phyloP scores from a whole-genome alignment of 2,888 invertebrate species.

The Slavum lentiscoides region DNA sequence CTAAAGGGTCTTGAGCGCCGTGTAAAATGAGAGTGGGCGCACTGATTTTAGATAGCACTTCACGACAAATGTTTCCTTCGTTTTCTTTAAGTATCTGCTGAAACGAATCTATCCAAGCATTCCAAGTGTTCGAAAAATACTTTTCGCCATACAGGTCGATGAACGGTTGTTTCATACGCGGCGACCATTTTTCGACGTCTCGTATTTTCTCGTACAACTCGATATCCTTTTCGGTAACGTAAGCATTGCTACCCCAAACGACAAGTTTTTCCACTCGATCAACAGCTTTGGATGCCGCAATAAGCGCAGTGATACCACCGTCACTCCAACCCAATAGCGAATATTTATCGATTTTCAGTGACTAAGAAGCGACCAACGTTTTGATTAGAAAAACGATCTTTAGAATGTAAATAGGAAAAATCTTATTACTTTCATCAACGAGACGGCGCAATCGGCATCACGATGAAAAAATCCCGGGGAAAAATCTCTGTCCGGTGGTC shows the following conservation, averaged over 20 bases:
- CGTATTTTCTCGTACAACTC: slow-evolving; percentile 68
- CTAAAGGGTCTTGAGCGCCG: slow-evolving; percentile 80
- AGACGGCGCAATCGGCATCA: slow-evolving; percentile 73
- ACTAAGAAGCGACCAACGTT: slow-evolving; percentile 59
- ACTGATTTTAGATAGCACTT: slow-evolving; percentile 67
- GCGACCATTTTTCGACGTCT: slow-evolving; percentile 79
- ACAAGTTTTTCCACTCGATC: slow-evolving; percentile 72
- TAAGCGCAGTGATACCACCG: slow-evolving; percentile 78
- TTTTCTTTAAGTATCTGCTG: slow-evolving; percentile 64
- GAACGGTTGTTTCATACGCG: slow-evolving; percentile 74
- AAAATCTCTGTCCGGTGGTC: slow-evolving; percentile 77
- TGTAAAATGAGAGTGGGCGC: slow-evolving; percentile 82
- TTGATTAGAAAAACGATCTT: slow-evolving; percentile 7
- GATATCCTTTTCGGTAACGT: slow-evolving; percentile 71
- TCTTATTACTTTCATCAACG: slow-evolving; percentile 70
- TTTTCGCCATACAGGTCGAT: slow-evolving; percentile 74
- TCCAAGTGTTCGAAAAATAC: slow-evolving; percentile 72
- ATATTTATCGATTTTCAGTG: slow-evolving; percentile 69
- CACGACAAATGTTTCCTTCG: slow-evolving; percentile 75
- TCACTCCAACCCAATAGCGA: slow-evolving; percentile 89
- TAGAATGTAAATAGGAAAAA: not conserved
- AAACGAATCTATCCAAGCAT: slow-evolving; percentile 73
- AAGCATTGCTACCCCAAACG: slow-evolving; percentile 78
- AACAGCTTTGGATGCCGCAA: slow-evolving; percentile 75
- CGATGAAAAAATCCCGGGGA: slow-evolving; percentile 70